These are phyloP conservation scores for Drosophila malerkotliana DNA, from an alignment of 1,140 invertebrate genomes.

Conservation along the genomic window DNA sequence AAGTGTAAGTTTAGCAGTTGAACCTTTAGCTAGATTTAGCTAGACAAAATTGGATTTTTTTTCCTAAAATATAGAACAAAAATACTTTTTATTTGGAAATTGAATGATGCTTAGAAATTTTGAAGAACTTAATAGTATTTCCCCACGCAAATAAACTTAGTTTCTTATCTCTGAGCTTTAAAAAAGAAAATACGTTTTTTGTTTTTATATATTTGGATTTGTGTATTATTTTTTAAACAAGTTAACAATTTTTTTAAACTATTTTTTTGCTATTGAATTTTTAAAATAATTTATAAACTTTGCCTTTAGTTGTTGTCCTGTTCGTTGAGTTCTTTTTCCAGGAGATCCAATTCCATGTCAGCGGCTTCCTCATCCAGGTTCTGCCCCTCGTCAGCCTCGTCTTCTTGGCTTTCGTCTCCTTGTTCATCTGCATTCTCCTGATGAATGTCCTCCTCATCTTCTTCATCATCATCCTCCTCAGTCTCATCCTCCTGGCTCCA, in stretches of 20 bases:
- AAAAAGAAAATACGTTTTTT: background rate
- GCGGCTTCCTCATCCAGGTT: slow-evolving; percentile 22
- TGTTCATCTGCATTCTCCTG: background rate
- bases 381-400: slow-evolving; percentile 1
- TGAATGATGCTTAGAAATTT: slow-evolving; percentile 5
- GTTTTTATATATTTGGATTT: background rate
- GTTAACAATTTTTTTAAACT: background rate
- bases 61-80: background rate
- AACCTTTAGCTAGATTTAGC: slow-evolving; percentile 17
- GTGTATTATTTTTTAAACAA: background rate
- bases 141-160: background rate
- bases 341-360: slow-evolving; percentile 14
- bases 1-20: slow-evolving; percentile 3
- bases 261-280: background rate
- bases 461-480: slow-evolving; percentile 10
- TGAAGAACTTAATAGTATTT: background rate
- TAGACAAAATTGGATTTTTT: slow-evolving; percentile 19
- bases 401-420: background rate
- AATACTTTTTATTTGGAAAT: background rate
- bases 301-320: background rate
- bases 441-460: background rate
- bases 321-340: slow-evolving; percentile 14
- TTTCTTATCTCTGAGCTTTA: no score
- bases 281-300: background rate
- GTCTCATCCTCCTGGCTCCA: slow-evolving; percentile 11